Evolutionary conservation across 2,113 vertebrate species (phyloP).

Genomic region (Pagrus major): DNA sequence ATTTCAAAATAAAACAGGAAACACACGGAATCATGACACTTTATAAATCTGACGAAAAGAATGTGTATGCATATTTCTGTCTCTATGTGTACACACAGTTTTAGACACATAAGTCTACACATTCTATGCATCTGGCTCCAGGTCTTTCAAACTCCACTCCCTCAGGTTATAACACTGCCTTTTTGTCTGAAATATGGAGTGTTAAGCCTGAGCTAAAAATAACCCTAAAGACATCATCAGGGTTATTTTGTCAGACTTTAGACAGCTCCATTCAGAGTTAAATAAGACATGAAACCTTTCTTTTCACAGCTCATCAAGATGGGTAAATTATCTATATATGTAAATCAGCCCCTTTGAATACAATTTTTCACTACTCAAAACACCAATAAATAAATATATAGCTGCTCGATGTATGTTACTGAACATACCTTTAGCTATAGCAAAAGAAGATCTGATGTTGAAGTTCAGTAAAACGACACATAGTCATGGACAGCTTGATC

Average conservation of each 20-base stretch:
- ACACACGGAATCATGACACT: too few relatives aligned
- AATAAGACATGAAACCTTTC: background rate
- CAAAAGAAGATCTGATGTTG: background rate
- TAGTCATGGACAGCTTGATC: background rate
- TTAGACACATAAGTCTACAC: too few relatives aligned
- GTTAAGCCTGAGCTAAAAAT: background rate
- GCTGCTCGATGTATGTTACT: background rate
- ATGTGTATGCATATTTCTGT: too few relatives aligned
- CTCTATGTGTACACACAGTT: too few relatives aligned
- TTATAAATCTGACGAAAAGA: too few relatives aligned
- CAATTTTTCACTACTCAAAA: background rate
- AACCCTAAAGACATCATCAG: background rate
- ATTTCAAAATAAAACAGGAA: too few relatives aligned
- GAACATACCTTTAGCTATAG: background rate
- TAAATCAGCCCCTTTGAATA: background rate
- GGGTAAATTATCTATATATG: too few relatives aligned
- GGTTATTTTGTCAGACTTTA: background rate
- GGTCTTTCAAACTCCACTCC: background rate
- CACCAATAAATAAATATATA: background rate
- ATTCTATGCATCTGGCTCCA: too few relatives aligned
- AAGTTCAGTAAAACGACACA: slow-evolving; percentile 7
- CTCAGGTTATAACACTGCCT: background rate
- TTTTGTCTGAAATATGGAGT: background rate
- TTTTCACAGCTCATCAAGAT: background rate
- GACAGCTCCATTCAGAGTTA: background rate